phyloP scores from a whole-genome alignment of 1,140 invertebrate genomes.

The Solenopsis invicta region DNA sequence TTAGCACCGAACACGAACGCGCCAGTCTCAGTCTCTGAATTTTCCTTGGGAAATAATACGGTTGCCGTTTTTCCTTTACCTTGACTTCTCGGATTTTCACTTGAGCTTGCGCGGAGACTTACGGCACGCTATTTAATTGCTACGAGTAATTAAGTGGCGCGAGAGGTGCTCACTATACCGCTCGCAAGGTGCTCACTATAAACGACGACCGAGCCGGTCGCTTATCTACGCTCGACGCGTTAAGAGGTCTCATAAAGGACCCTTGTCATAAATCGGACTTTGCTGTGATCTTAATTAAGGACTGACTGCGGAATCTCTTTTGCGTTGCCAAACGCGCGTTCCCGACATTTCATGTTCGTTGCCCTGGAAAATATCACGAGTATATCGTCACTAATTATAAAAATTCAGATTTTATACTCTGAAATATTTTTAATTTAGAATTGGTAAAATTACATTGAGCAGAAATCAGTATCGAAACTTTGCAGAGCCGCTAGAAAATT shows the following conservation, averaged over 20 bases:
- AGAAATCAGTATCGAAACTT: neutral
- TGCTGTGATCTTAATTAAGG: conserved; percentile 68
- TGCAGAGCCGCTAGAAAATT: neutral
- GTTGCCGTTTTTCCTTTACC: neutral
- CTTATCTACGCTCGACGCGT: conserved; percentile 68
- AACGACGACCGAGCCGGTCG: conserved; percentile 55
- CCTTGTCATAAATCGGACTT: conserved; percentile 64
- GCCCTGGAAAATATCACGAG: neutral
- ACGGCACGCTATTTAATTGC: conserved; percentile 32
- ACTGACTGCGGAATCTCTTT: conserved; percentile 51
- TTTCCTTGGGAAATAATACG: conserved; percentile 6
- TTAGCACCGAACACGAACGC: neutral
- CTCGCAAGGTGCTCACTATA: conserved; percentile 66
- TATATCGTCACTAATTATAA: neutral
- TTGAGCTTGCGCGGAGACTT: conserved; percentile 10
- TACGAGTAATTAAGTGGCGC: conserved; percentile 72
- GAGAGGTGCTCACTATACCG: conserved; percentile 56
- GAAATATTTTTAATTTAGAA: neutral
- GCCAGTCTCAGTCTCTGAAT: neutral
- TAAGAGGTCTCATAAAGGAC: conserved; percentile 57
- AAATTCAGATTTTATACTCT: neutral
- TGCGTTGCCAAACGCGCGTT: conserved; percentile 7
- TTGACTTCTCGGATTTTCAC: conserved; percentile 18
- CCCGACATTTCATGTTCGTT: neutral
- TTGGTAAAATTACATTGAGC: neutral